Evolutionary conservation across 2,797 vertebrate genomes (phyloP).

Genomic region (Xyrichtys novacula): DNA sequence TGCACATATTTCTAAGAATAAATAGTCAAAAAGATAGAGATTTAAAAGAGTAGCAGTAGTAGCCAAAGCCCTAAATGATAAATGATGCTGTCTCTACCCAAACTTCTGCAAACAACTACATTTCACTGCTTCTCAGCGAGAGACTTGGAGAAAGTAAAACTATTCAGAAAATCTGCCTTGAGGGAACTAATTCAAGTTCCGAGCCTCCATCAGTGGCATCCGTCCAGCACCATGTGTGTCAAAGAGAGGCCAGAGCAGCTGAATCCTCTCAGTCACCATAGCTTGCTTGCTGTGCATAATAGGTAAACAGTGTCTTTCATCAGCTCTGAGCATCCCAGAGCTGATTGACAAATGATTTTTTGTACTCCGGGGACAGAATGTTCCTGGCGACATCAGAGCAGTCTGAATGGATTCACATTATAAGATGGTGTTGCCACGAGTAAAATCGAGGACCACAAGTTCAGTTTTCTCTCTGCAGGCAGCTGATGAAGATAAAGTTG

Average conservation of each 20-base stretch:
- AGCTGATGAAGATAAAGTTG: conserved; percentile 28
- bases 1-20: conserved; percentile 40
- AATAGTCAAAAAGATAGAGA: neutral
- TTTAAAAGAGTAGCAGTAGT: neutral
- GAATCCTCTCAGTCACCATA: conserved; percentile 62
- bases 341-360: conserved; percentile 64
- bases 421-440: conserved; percentile 33
- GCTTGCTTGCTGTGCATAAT: conserved; percentile 42
- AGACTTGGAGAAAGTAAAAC: conserved; percentile 29
- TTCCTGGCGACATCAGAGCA: conserved; percentile 65
- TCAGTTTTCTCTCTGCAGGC: conserved; percentile 6
- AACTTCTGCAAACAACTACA: neutral
- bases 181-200: conserved; percentile 43
- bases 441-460: conserved; percentile 24
- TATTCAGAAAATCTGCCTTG: conserved; percentile 37
- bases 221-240: conserved; percentile 54
- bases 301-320: conserved; percentile 71
- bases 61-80: neutral
- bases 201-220: conserved; percentile 30
- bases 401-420: conserved; percentile 57
- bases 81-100: neutral
- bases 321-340: conserved; percentile 38
- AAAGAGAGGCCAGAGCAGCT: conserved; percentile 58
- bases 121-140: neutral
- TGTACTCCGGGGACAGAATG: conserved; percentile 71